Evolutionary conservation across 2,888 invertebrate genomes (phyloP), one percentile per base, ranked within the genome.

Genomic region (Caenorhabditis sp.): DNA sequence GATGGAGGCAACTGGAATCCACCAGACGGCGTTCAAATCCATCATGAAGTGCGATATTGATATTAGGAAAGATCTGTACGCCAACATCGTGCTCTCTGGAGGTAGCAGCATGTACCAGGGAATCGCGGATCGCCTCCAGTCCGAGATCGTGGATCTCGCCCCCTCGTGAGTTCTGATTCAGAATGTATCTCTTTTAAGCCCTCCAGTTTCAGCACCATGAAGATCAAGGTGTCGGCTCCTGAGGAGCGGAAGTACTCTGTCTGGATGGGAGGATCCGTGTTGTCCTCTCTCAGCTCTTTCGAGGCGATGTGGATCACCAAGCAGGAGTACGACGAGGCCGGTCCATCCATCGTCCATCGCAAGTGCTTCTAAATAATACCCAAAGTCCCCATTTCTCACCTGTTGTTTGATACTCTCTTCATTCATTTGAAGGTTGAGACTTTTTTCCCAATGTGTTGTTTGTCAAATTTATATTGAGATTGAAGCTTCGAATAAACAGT

Each of bases 251-350:
- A 97, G 94, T 97, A 97, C 95, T 97, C 97, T 92, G 97, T 97
- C 90, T 97, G 97, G 97, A 97, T 97, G 95, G 97, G 97, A 93
- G 97, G 97, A 90, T 97, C 97, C 93, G 97, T 97, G 94, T 94
- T 97, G 92, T 96, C 97, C 76, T 96, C 96, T 6, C 94, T 97
- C 72, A 61, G 61, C 22, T 61, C 72, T 24, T 61, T 72, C 72
- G 58, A 70, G 47, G 58, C 58, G 54, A 70, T 70, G 70, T 70
- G 70, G 70, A 70, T 70, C 58, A 58, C 70, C 76, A 88, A 88
- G 80, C 96, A 96, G 94, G 97, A 97, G 94, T 97, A 97, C 94
- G 97, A 97, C 94, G 89, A 89, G 82, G 87, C 88, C 73, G 89
- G 89, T 66, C 87, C 89, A 59, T 89, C 89, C 56, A 88, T 87